Percentiles rank a stretch among this genome's conserved stretches.
Evolutionary conservation across 2,888 invertebrate species (phyloP).

Genomic region (Anagyrus pseudococci): DNA sequence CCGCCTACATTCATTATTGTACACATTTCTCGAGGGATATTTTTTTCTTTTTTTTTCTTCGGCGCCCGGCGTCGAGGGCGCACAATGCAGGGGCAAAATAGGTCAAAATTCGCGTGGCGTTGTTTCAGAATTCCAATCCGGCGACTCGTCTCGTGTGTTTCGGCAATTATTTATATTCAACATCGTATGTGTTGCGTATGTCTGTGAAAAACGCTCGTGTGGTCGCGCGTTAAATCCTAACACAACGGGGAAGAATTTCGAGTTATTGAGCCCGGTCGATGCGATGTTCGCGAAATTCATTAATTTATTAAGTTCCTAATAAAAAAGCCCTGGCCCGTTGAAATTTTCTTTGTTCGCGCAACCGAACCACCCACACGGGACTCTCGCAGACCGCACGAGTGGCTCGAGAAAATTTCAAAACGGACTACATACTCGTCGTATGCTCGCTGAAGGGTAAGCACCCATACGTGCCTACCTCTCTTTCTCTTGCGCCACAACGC

Average conservation of each 20-base stretch:
- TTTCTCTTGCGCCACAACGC: too few species aligned
- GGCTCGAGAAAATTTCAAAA: conserved; percentile 42
- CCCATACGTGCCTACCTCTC: too few species aligned
- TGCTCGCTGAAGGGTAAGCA: too few species aligned
- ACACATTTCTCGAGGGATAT: conserved; percentile 36
- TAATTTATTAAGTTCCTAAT: conserved; percentile 27
- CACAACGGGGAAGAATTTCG: conserved; percentile 49
- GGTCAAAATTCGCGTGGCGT: conserved; percentile 49
- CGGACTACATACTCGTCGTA: too few species aligned
- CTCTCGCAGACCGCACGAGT: conserved; percentile 21
- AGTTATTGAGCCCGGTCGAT: conserved; percentile 45
- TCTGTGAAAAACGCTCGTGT: conserved; percentile 35
- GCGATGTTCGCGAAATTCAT: conserved; percentile 10
- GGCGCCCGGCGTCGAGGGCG: neutral
- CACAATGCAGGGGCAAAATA: conserved; percentile 42
- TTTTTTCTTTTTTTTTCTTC: conserved; percentile 39
- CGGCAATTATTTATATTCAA: neutral
- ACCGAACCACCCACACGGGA: conserved; percentile 40
- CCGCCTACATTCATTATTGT: conserved; percentile 51
- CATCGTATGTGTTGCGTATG: conserved; percentile 17
- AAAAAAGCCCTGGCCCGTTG: conserved; percentile 33
- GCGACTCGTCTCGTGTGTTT: conserved; percentile 27
- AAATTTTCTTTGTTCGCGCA: conserved; percentile 44
- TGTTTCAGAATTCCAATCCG: conserved; percentile 41
- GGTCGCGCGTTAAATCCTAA: conserved; percentile 38